Conservation (phyloP, 23 tunicate genomes). For the Ascidia mentula region DNA sequence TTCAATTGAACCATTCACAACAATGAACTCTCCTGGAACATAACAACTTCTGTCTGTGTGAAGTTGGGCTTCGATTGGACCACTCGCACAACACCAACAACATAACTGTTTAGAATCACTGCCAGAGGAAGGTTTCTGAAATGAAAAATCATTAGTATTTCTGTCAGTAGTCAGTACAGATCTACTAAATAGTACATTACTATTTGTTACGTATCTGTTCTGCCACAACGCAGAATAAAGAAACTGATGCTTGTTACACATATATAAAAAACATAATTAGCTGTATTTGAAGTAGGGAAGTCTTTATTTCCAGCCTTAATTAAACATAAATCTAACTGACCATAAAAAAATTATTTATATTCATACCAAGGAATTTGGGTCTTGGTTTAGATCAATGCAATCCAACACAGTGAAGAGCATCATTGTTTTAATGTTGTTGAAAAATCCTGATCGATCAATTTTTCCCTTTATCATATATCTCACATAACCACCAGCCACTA, state of each 20-base stretch:
- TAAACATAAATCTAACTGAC: background rate
- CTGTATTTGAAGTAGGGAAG: too few species aligned
- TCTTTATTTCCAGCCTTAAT: background rate
- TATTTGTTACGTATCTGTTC: too few species aligned
- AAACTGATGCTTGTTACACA: too few species aligned
- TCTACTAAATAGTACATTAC: too few species aligned
- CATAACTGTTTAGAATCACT: slow-evolving; percentile 33
- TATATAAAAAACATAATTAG: too few species aligned
- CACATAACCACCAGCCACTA: slow-evolving; percentile 35
- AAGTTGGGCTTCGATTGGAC: slow-evolving; percentile 32
- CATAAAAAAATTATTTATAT: too few species aligned
- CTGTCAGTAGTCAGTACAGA: too few species aligned
- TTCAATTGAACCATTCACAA: slow-evolving; percentile 27
- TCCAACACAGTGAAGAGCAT: slow-evolving; percentile 46
- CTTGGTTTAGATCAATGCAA: slow-evolving; percentile 28
- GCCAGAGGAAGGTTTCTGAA: slow-evolving; percentile 21
- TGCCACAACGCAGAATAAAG: too few species aligned
- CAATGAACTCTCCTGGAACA: slow-evolving; percentile 58
- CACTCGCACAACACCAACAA: slow-evolving; percentile 61
- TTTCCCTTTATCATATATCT: slow-evolving; percentile 43
- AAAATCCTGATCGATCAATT: slow-evolving; percentile 50
- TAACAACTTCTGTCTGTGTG: slow-evolving; percentile 29
- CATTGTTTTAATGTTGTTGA: slow-evolving; percentile 39
- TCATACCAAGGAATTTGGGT: slow-evolving; percentile 34
- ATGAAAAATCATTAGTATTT: background rate